Evolutionary conservation across 1,140 invertebrate species (phyloP).

Genomic region (Lutraria rhynchaena): DNA sequence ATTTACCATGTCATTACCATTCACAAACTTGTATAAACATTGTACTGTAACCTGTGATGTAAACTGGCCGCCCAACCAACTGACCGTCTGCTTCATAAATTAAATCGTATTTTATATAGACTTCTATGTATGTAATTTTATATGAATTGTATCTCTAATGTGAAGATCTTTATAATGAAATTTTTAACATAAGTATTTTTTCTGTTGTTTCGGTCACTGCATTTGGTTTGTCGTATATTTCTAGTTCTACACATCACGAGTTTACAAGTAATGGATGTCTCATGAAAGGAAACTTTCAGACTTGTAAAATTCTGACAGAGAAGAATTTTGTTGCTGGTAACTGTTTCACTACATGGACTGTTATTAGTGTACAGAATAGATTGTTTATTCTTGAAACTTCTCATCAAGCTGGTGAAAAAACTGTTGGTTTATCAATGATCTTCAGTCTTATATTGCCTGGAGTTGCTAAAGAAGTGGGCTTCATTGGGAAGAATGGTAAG

Average conservation of each 20-base stretch:
- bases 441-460: conserved; percentile 29
- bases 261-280: conserved; percentile 5
- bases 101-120: too few species aligned
- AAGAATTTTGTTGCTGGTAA: neutral
- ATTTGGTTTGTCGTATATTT: neutral
- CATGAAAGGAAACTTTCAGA: conserved; percentile 18
- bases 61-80: too few species aligned
- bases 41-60: too few species aligned
- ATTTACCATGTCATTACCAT: too few species aligned
- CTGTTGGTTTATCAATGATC: neutral
- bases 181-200: too few species aligned
- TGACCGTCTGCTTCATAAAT: too few species aligned
- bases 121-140: too few species aligned
- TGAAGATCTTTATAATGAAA: too few species aligned
- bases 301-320: neutral
- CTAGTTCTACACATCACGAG: neutral
- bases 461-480: conserved; percentile 25
- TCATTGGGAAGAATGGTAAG: conserved; percentile 44
- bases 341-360: neutral
- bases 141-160: too few species aligned
- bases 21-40: too few species aligned
- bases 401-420: neutral
- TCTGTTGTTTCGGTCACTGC: neutral
- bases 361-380: conserved; percentile 22
- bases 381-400: conserved; percentile 29